These are phyloP conservation scores for Lepus europaeus DNA, from an alignment of 2,113 vertebrate species.

Conservation along the genomic window DNA sequence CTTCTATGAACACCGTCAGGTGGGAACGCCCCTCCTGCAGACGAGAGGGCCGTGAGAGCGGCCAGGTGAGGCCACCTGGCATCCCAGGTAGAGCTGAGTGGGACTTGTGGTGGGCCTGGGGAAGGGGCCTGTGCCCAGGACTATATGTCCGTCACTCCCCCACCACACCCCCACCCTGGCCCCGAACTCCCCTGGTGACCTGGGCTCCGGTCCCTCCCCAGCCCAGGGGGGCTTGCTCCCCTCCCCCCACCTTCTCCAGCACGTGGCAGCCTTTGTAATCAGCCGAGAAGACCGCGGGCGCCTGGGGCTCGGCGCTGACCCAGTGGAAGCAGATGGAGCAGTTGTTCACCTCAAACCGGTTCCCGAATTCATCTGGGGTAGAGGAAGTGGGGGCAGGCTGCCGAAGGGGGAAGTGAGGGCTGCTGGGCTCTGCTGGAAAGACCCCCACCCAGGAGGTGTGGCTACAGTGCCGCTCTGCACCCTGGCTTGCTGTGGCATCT, in stretches of 20 bases:
- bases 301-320: conserved; percentile 17
- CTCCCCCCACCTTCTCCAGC: conserved; percentile 79
- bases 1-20: conserved; percentile 82
- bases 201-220: accelerated
- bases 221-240: accelerated
- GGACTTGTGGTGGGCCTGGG: not conserved
- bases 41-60: accelerated
- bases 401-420: not conserved
- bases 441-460: not conserved
- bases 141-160: not conserved
- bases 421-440: too few relatives aligned
- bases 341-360: conserved; percentile 81
- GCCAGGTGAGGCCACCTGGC: not conserved
- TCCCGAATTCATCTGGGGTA: conserved; percentile 83
- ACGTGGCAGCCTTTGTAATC: conserved; percentile 84
- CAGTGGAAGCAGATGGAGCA: conserved; percentile 87
- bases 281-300: conserved; percentile 12
- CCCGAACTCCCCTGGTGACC: accelerated
- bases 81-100: not conserved
- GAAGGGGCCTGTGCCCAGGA: accelerated
- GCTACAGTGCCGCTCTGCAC: not conserved
- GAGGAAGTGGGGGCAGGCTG: not conserved
- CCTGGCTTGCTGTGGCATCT: not conserved
- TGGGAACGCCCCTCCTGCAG: conserved; percentile 59
- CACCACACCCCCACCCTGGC: not conserved